Evolutionary conservation across 1,140 invertebrate species (phyloP).

Genomic region (Drosophila willistoni): DNA sequence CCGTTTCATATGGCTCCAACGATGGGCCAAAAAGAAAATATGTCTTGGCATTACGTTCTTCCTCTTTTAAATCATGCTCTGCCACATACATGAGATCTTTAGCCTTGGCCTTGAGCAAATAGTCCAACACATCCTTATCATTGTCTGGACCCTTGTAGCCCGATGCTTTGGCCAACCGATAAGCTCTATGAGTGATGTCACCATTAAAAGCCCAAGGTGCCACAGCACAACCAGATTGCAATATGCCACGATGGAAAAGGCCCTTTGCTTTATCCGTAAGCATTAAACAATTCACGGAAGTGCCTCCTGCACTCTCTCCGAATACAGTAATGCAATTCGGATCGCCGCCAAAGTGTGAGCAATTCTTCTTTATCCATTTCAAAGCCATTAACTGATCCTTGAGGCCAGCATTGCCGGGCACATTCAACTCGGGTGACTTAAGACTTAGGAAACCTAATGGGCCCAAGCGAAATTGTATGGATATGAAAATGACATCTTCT

Average conservation of each 20-base stretch:
- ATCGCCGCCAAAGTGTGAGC: constrained; percentile 84
- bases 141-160: constrained; percentile 76
- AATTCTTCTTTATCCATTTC: constrained; percentile 87
- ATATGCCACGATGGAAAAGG: constrained; percentile 82
- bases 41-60: constrained; percentile 56
- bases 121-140: constrained; percentile 71
- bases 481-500: constrained; percentile 83
- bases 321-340: constrained; percentile 83
- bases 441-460: constrained; percentile 79
- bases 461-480: constrained; percentile 84
- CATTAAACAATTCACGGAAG: constrained; percentile 85
- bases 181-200: constrained; percentile 51
- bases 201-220: constrained; percentile 63
- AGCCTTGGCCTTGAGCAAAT: constrained; percentile 61
- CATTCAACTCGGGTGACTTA: constrained; percentile 66
- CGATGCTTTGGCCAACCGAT: constrained; percentile 60
- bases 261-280: constrained; percentile 84
- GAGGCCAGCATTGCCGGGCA: constrained; percentile 86
- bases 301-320: constrained; percentile 83
- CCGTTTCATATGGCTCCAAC: constrained; percentile 72
- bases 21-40: constrained; percentile 75
- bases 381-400: constrained; percentile 88
- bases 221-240: constrained; percentile 82
- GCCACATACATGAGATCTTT: constrained; percentile 85
- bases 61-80: constrained; percentile 54